A percentile compares a stretch with the other conserved stretches of the same genome.
phyloP scores from a whole-genome alignment of 2,888 invertebrate genomes.

The Diadegma fenestrale region DNA sequence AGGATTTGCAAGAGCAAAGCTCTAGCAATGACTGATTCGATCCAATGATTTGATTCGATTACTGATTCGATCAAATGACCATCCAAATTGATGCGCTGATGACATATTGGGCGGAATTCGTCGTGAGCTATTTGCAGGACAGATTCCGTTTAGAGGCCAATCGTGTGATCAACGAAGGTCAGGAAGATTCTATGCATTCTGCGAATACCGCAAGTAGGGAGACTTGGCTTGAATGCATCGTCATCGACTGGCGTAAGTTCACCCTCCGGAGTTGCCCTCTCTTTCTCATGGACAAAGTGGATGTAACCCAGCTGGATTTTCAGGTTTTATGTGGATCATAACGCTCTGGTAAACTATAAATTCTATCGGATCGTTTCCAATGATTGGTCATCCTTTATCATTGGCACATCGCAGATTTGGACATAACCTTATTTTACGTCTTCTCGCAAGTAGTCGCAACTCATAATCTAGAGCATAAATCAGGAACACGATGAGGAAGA shows the following conservation, averaged over 20 bases:
- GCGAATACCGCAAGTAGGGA: neutral
- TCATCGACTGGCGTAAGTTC: neutral
- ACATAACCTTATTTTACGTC: neutral
- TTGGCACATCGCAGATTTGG: neutral
- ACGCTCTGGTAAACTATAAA: constrained; percentile 1
- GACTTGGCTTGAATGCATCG: neutral
- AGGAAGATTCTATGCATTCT: constrained; percentile 14
- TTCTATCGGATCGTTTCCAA: neutral
- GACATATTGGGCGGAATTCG: constrained; percentile 1
- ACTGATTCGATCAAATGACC: neutral
- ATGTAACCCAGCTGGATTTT: constrained; percentile 14
- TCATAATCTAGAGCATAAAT: neutral
- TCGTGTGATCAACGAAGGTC: neutral
- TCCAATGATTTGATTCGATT: neutral
- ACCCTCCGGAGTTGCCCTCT: neutral
- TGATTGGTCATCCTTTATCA: constrained; percentile 4
- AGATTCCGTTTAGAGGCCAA: constrained; percentile 5
- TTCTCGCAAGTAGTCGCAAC: neutral
- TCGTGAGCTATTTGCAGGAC: constrained; percentile 6
- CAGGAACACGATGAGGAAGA: neutral
- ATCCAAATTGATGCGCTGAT: neutral
- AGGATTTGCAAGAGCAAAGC: neutral
- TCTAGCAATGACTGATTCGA: neutral
- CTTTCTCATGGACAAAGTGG: neutral
- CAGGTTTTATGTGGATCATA: neutral